phyloP scores from a whole-genome alignment of 2,888 invertebrate genomes.

The Dione juno region DNA sequence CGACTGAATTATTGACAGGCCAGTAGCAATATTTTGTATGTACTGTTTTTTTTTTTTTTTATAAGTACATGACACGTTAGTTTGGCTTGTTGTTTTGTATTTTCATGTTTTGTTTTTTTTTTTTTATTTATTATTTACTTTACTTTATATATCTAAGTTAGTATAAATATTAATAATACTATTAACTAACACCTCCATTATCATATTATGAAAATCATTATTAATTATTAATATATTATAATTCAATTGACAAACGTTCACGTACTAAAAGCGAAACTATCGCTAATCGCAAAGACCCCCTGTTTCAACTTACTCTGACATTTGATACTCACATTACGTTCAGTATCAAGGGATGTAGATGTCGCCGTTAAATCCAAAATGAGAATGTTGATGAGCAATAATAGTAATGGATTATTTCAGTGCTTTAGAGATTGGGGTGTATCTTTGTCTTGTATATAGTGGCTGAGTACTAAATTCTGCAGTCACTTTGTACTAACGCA shows the following conservation, averaged over 20 bases:
- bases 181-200: no score
- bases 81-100: no score
- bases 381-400: conserved; percentile 69
- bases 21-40: neutral
- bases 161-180: no score
- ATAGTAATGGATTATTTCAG: conserved; percentile 70
- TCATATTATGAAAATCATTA: no score
- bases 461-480: conserved; percentile 33
- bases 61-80: no score
- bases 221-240: conserved; percentile 35
- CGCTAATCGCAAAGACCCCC: conserved; percentile 58
- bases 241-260: conserved; percentile 41
- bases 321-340: conserved; percentile 69
- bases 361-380: conserved; percentile 74
- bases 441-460: conserved; percentile 44
- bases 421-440: conserved; percentile 47
- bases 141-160: no score
- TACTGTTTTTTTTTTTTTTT: neutral
- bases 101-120: no score
- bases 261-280: neutral
- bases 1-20: conserved; percentile 16
- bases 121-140: no score
- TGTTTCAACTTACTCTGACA: conserved; percentile 70
- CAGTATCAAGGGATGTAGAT: conserved; percentile 64
- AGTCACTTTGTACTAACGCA: conserved; percentile 39